Conservation (phyloP, 2,888 invertebrate species). For the Thecocarcelia acutangulata region DNA sequence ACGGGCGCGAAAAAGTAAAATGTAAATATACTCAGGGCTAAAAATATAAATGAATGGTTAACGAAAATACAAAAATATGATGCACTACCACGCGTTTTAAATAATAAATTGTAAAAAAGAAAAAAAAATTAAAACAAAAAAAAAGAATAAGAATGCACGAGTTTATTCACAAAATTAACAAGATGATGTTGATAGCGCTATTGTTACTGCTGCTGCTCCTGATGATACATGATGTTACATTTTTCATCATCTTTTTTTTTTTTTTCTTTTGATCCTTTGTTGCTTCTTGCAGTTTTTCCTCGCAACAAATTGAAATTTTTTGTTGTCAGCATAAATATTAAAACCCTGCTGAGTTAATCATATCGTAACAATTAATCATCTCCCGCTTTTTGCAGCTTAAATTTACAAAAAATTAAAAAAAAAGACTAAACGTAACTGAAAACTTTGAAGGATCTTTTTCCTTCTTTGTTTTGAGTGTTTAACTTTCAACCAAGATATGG, state of each 20-base stretch:
- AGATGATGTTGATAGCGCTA: conserved; percentile 8
- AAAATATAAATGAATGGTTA: conserved; percentile 8
- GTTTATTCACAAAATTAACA: conserved; percentile 23
- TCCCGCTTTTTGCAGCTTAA: neutral
- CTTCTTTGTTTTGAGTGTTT: conserved; percentile 29
- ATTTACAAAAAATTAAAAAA: neutral
- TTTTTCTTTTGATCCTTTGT: neutral
- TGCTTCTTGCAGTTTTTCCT: neutral
- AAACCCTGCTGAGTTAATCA: conserved; percentile 56
- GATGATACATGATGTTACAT: conserved; percentile 47
- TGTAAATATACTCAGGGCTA: conserved; percentile 29
- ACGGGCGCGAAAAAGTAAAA: neutral
- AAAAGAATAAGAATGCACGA: neutral
- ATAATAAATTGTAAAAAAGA: conserved; percentile 46
- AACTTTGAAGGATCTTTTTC: conserved; percentile 6
- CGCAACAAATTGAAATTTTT: conserved; percentile 53
- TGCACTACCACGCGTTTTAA: conserved; percentile 48
- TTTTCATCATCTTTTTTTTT: conserved; percentile 13
- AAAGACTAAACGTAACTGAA: conserved; percentile 11
- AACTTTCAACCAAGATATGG: conserved; percentile 47
- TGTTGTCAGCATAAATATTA: conserved; percentile 55
- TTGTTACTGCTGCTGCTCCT: conserved; percentile 14
- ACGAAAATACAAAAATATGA: conserved; percentile 18
- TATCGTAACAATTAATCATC: conserved; percentile 62
- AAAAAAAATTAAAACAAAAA: conserved; percentile 2